Percentiles rank a stretch among this genome's conserved stretches.
phyloP scores from a whole-genome alignment of 2,113 vertebrate species.

The Myodes glareolus region DNA sequence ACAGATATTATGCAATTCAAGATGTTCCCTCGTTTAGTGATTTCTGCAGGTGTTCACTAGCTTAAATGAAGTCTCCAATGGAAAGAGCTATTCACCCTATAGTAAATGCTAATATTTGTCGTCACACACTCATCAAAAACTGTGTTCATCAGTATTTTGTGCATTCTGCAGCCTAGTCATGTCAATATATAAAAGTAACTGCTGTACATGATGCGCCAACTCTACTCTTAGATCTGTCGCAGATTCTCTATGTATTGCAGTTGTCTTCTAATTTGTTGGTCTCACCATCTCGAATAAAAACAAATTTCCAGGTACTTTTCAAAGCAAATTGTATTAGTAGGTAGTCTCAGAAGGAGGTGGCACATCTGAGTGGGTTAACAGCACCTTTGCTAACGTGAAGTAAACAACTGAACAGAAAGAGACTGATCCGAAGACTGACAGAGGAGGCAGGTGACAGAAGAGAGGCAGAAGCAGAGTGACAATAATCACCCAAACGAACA shows the following conservation, averaged over 20 bases:
- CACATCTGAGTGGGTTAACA: not conserved
- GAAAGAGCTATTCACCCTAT: not conserved
- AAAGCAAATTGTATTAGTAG: not conserved
- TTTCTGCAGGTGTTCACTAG: not conserved
- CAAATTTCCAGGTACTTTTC: not conserved
- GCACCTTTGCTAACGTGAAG: not conserved
- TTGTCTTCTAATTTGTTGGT: not conserved
- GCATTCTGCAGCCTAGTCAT: not conserved
- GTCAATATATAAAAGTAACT: not conserved
- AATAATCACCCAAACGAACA: conserved; percentile 20
- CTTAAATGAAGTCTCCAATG: not conserved
- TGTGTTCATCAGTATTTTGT: too few relatives aligned
- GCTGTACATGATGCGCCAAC: not conserved
- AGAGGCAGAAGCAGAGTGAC: not conserved
- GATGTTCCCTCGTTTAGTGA: not conserved
- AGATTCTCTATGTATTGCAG: not conserved
- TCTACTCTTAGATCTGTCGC: not conserved
- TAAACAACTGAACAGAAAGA: not conserved
- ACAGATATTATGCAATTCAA: not conserved
- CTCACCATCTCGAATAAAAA: not conserved
- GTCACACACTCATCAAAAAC: not conserved
- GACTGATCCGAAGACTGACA: not conserved
- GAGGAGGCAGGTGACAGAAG: not conserved
- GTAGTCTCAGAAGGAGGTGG: not conserved
- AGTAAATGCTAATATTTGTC: not conserved